Evolutionary conservation across 2,113 vertebrate species (phyloP).

Genomic region (Megaceryle torquata): DNA sequence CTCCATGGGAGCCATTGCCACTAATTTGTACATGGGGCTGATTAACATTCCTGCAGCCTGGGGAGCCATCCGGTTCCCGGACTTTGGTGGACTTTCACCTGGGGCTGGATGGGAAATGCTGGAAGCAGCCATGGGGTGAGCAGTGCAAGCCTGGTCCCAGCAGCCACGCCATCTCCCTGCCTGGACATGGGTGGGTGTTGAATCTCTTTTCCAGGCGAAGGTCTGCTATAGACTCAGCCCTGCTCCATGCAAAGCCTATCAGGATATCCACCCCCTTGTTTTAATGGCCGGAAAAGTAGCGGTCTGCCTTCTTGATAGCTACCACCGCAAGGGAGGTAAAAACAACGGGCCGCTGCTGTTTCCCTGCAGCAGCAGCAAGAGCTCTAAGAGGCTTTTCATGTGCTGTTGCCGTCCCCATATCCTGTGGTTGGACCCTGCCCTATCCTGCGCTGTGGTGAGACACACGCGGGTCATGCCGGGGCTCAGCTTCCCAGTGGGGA

Average conservation of each 20-base stretch:
- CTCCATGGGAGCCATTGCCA: fast-evolving
- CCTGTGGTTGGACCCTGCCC: conserved; percentile 27
- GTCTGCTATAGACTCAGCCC: neutral
- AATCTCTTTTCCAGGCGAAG: neutral
- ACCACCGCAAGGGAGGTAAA: neutral
- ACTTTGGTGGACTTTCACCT: neutral
- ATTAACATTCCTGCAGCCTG: fast-evolving
- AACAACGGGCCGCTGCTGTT: neutral
- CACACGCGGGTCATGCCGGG: neutral
- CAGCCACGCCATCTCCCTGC: neutral
- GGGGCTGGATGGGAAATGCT: neutral
- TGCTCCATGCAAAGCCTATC: neutral
- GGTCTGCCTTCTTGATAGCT: neutral
- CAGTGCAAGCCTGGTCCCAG: neutral
- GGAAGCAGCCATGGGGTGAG: neutral
- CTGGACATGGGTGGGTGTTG: neutral
- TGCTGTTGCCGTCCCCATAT: neutral
- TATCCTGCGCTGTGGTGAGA: neutral
- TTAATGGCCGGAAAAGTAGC: conserved; percentile 52
- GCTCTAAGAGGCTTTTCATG: neutral
- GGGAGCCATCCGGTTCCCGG: fast-evolving
- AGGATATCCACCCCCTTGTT: conserved; percentile 40
- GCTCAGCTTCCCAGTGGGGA: neutral
- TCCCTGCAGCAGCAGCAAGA: neutral
- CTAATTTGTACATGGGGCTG: fast-evolving